Conservation (phyloP, 2,113 vertebrate species). For the Mormoops blainvillei region DNA sequence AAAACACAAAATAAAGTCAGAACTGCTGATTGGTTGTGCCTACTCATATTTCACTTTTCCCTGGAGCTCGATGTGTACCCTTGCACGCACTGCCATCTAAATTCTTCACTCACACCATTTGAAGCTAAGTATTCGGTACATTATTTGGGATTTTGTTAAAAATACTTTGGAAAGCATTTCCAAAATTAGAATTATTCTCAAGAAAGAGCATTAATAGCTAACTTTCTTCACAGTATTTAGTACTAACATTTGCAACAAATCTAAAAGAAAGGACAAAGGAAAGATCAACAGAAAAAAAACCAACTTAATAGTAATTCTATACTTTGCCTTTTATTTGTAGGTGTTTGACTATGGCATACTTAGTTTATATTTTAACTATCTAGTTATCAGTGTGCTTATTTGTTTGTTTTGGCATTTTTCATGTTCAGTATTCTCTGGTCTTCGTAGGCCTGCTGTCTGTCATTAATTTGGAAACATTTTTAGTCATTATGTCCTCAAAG, state of each 20-base stretch:
- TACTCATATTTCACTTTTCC: not conserved
- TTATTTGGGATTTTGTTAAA: not conserved
- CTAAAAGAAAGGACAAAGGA: not conserved
- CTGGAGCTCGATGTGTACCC: not conserved
- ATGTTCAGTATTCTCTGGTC: too few species aligned
- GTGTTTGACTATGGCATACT: not conserved
- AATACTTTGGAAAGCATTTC: not conserved
- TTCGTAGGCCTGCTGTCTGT: too few species aligned
- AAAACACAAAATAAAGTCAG: not conserved
- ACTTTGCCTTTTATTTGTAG: not conserved
- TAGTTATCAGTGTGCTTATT: not conserved
- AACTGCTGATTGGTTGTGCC: not conserved
- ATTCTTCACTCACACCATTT: not conserved
- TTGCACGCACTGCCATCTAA: not conserved
- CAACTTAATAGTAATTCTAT: not conserved
- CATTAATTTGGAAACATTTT: too few species aligned
- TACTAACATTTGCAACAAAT: not conserved
- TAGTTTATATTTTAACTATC: not conserved
- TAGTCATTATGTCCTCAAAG: not conserved
- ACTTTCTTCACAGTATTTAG: not conserved
- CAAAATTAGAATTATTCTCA: not conserved
- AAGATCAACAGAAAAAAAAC: not conserved
- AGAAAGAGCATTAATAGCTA: not conserved
- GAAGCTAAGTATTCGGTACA: not conserved
- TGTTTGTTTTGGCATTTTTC: not conserved